phyloP scores from a whole-genome alignment of 2,797 vertebrate species.

The Typhlichthys eigenmanni region DNA sequence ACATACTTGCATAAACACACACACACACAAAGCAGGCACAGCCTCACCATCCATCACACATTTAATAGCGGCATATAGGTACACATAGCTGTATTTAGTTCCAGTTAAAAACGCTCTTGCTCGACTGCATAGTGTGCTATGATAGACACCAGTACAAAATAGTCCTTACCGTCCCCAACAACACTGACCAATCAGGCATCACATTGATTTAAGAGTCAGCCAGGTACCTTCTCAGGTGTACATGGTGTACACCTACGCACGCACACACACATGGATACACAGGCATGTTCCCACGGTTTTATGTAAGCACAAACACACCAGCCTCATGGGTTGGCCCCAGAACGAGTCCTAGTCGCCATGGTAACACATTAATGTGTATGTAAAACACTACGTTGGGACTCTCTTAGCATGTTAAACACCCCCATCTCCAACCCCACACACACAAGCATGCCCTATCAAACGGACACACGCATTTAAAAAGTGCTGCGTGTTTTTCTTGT shows the following conservation, averaged over 20 bases:
- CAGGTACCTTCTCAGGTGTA: no score
- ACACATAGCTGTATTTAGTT: background rate
- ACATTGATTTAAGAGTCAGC: no score
- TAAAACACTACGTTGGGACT: constrained; percentile 77
- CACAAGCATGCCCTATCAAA: constrained; percentile 1
- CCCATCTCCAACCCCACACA: constrained; percentile 31
- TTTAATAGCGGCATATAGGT: constrained; percentile 8
- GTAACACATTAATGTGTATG: constrained; percentile 77
- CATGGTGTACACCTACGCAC: background rate
- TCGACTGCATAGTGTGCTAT: no score
- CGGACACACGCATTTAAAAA: background rate
- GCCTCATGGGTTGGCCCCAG: constrained; percentile 70
- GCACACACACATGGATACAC: constrained; percentile 23
- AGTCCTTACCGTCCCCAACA: no score
- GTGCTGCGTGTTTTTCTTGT: no score
- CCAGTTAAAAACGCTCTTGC: no score
- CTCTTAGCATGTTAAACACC: constrained; percentile 59
- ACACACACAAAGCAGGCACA: background rate
- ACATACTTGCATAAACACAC: background rate
- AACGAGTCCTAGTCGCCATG: constrained; percentile 81
- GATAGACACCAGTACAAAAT: no score
- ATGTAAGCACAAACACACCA: constrained; percentile 26
- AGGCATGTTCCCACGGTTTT: constrained; percentile 18
- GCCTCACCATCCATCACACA: background rate
- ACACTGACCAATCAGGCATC: no score